A percentile compares a stretch with the other conserved stretches of the same genome.
These are phyloP conservation scores for Cistogaster globosa DNA, from an alignment of 2,888 invertebrate genomes.

Conservation along the genomic window DNA sequence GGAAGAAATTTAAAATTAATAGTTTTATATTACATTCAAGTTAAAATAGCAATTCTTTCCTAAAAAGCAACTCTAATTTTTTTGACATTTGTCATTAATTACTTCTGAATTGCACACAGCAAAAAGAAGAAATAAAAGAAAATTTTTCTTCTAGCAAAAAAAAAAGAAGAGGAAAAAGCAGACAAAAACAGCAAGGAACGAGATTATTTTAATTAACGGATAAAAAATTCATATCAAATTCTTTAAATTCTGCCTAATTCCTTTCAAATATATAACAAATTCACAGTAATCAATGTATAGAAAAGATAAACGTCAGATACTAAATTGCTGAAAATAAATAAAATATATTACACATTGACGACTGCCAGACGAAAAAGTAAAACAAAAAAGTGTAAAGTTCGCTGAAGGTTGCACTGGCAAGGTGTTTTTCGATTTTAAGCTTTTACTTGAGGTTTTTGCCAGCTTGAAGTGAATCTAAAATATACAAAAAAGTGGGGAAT, in stretches of 20 bases:
- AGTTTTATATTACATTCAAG: too few relatives aligned
- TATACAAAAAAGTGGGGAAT: background rate
- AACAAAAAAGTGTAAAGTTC: slow-evolving; percentile 76
- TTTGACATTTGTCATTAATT: too few relatives aligned
- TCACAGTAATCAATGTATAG: slow-evolving; percentile 3
- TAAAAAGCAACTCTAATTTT: too few relatives aligned
- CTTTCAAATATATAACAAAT: background rate
- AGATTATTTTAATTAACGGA: slow-evolving; percentile 32
- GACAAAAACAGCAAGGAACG: slow-evolving; percentile 33
- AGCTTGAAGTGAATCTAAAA: slow-evolving; percentile 19
- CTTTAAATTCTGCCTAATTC: slow-evolving; percentile 6
- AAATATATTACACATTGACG: slow-evolving; percentile 8
- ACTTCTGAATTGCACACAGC: background rate
- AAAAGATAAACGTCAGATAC: background rate
- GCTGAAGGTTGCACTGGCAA: slow-evolving; percentile 68
- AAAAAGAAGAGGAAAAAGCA: background rate
- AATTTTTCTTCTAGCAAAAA: slow-evolving; percentile 25
- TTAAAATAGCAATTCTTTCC: too few relatives aligned
- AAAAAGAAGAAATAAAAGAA: slow-evolving; percentile 31
- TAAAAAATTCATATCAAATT: background rate
- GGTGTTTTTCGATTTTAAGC: slow-evolving; percentile 56
- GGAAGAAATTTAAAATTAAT: too few relatives aligned
- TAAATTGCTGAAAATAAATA: background rate
- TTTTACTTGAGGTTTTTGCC: slow-evolving; percentile 40
- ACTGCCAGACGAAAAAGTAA: slow-evolving; percentile 61